Conservation (phyloP, 1,140 invertebrate species). For the Zaprionus vittiger region DNA sequence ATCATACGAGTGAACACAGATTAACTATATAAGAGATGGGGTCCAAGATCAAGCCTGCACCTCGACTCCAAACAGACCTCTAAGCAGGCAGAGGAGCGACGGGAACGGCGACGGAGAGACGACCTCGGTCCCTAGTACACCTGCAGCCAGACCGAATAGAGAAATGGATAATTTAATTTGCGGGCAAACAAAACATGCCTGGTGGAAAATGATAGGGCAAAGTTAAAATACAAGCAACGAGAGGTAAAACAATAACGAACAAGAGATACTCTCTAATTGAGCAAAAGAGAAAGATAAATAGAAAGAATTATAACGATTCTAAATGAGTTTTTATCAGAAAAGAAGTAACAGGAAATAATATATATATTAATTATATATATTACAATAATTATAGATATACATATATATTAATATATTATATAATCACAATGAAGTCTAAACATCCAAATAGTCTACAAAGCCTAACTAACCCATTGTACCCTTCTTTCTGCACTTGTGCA, state of each 20-base stretch:
- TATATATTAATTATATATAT: too few relatives aligned
- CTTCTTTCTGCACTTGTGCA: neutral
- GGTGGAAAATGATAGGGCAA: neutral
- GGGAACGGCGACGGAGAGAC: neutral
- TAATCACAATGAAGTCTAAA: neutral
- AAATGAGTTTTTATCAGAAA: neutral
- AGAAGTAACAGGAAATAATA: neutral
- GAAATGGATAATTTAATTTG: slow-evolving; percentile 72
- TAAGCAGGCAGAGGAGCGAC: slow-evolving; percentile 6
- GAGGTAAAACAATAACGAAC: neutral
- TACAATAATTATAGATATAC: too few relatives aligned
- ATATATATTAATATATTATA: too few relatives aligned
- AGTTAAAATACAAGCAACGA: slow-evolving; percentile 13
- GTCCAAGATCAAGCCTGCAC: slow-evolving; percentile 23
- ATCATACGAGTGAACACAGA: neutral
- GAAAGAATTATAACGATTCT: neutral
- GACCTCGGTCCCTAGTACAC: neutral
- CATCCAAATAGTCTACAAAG: neutral
- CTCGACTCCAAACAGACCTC: slow-evolving; percentile 16
- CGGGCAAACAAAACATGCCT: slow-evolving; percentile 56
- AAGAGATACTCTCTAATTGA: neutral
- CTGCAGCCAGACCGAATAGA: slow-evolving; percentile 26
- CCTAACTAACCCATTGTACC: slow-evolving; percentile 6
- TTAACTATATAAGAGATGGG: neutral
- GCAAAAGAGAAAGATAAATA: neutral